These are phyloP conservation scores for Trichogramma evanescens DNA, from an alignment of 2,888 invertebrate genomes.

Conservation along the genomic window DNA sequence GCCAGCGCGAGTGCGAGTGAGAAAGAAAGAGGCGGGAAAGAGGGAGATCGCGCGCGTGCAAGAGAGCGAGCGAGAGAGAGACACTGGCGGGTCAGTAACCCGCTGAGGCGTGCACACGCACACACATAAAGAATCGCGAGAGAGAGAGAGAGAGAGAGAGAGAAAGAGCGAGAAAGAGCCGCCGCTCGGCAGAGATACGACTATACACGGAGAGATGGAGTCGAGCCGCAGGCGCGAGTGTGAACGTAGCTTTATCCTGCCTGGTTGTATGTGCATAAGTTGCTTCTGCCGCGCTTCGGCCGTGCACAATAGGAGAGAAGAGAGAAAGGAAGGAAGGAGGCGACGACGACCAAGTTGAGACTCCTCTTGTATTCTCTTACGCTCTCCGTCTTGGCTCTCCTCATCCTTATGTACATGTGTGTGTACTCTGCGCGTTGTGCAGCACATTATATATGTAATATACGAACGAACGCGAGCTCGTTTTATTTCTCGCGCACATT, in stretches of 20 bases:
- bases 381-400: not conserved
- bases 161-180: not conserved
- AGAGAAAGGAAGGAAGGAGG: slow-evolving; percentile 5
- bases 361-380: not conserved
- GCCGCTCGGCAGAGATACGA: not conserved
- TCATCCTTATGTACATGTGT: not conserved
- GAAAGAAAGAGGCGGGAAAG: not conserved
- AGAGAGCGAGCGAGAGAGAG: not conserved
- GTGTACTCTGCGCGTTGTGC: slow-evolving; percentile 1
- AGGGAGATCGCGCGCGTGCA: not conserved
- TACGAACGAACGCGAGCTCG: slow-evolving; percentile 10
- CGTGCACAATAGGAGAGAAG: not conserved
- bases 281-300: not conserved
- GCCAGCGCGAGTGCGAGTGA: not conserved
- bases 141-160: not conserved
- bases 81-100: not conserved
- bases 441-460: not conserved
- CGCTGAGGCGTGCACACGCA: not conserved
- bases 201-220: not conserved
- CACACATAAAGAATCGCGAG: not conserved
- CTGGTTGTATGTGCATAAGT: not conserved
- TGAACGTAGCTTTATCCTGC: not conserved
- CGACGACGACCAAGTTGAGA: not conserved
- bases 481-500: slow-evolving; percentile 10
- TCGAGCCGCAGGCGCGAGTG: not conserved